These are phyloP conservation scores for Caradrina kadenii DNA, from an alignment of 2,888 invertebrate species.

Conservation along the genomic window DNA sequence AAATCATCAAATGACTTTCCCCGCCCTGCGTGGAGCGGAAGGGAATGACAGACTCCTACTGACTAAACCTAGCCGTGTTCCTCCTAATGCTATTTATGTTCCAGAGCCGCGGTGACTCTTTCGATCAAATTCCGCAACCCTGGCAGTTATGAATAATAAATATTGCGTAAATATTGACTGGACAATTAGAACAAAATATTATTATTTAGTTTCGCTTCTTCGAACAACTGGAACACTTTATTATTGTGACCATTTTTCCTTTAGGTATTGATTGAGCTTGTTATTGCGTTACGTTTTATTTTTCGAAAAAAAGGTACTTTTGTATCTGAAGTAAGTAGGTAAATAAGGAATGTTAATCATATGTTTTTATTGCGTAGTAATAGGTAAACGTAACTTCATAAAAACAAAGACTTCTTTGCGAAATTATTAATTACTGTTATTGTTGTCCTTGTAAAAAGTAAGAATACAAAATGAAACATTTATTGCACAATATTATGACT, in stretches of 20 bases:
- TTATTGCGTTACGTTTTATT: constrained; percentile 1
- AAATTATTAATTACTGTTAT: no score
- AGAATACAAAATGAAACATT: no score
- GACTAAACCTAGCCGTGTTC: no score
- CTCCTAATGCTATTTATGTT: no score
- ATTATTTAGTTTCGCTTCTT: constrained; percentile 9
- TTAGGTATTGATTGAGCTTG: constrained; percentile 5
- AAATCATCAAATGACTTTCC: no score
- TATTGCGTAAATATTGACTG: constrained; percentile 1
- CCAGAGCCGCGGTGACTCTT: no score
- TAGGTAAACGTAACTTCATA: background rate
- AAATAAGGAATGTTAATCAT: constrained; percentile 13
- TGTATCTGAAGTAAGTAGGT: background rate
- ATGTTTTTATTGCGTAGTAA: constrained; percentile 13
- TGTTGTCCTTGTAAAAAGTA: background rate
- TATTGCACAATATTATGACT: no score
- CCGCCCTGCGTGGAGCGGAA: no score
- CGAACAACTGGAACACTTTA: constrained; percentile 1
- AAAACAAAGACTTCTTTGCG: background rate
- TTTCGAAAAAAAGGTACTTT: background rate
- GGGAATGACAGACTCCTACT: no score
- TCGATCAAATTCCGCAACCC: no score
- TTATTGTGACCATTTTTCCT: constrained; percentile 22
- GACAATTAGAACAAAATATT: constrained; percentile 2
- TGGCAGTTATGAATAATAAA: background rate